Percentiles rank a stretch among this genome's conserved stretches.
Conservation (phyloP, 2,797 vertebrate genomes). For the Myioborus melanocephalus region DNA sequence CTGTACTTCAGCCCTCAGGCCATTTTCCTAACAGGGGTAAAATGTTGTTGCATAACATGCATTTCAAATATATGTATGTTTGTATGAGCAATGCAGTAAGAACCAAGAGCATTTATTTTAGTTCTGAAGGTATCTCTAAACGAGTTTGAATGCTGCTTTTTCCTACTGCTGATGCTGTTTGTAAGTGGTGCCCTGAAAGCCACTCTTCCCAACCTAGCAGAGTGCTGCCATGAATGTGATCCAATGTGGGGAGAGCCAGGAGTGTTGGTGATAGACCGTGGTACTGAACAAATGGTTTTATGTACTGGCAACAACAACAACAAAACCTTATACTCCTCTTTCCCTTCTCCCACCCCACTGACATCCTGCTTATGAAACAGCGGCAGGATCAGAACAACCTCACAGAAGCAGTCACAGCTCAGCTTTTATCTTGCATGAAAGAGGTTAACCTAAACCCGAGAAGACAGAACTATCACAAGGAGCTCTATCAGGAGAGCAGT, state of each 20-base stretch:
- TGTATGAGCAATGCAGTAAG: not conserved
- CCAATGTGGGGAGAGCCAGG: not conserved
- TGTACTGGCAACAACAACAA: not conserved
- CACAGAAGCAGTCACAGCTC: not conserved
- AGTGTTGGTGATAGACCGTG: not conserved
- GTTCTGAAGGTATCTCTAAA: not conserved
- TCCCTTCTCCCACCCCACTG: not conserved
- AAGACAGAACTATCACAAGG: not conserved
- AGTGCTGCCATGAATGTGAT: not conserved
- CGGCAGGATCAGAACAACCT: not conserved
- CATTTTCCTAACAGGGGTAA: not conserved
- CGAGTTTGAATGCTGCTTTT: not conserved
- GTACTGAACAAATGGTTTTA: not conserved
- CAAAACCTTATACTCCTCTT: not conserved
- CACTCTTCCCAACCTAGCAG: not conserved
- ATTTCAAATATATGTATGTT: rapidly evolving
- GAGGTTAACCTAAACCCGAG: not conserved
- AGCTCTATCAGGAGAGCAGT: not conserved
- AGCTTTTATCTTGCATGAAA: not conserved
- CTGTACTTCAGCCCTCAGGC: not conserved
- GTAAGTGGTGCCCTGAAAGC: not conserved
- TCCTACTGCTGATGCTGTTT: not conserved
- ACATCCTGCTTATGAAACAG: not conserved
- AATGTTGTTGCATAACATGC: not conserved
- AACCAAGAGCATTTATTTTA: not conserved